Base-by-base conservation (phyloP, 23 tunicate genomes). In the Diplosoma virens region DNA sequence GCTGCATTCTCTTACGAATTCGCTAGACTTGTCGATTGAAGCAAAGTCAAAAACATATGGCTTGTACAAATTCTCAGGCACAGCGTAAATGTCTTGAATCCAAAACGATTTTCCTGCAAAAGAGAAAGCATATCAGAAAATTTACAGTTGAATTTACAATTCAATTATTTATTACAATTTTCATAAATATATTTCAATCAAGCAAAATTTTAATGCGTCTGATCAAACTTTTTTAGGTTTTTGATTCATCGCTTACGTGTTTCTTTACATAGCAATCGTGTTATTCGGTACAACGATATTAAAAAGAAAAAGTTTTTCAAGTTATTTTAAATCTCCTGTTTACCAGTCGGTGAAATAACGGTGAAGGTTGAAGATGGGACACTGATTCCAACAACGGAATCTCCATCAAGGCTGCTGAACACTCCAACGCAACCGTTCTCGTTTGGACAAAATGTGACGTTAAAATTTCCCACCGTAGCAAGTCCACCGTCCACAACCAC, bases 361-460 rank as follows among this genome's bases (percentile, higher is more conserved):
- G 89, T 83, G 71, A 80, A 67, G 7, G 84, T 83, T 29, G 82
- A 84, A 3, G 89, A 64, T 50, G 84, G 82, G 27, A 41, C 77
- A 30, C 78, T 76, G 79, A 81, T 80, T 65, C 83, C 96, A 14
- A 83, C 25, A 0, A 89, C 74, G 27, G 80, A 55, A 20, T 32
- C 52, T 1, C 89, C 89, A 64, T 71, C 77, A 30, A 78, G 70
- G 21, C 77, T 61, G 33, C 64, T 78, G 2, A 89, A 81, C 18
- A 89, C 96, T 33, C 75, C 88, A 18, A 88, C 37, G 85, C 96
- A 89, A 0, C 96, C 96, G 48, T 89, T 78, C 47, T 52, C 81
- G 48, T 69, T 33, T 24, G 96, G 96, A 78, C 96, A 89, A 45
- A 50, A 78, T 0, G 77, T 83, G 52, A 89, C 47, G 59, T 89